Percentiles rank a stretch among this genome's conserved stretches.
Evolutionary conservation across 1,140 invertebrate genomes (phyloP).

Genomic region (Drosophila ironensis): DNA sequence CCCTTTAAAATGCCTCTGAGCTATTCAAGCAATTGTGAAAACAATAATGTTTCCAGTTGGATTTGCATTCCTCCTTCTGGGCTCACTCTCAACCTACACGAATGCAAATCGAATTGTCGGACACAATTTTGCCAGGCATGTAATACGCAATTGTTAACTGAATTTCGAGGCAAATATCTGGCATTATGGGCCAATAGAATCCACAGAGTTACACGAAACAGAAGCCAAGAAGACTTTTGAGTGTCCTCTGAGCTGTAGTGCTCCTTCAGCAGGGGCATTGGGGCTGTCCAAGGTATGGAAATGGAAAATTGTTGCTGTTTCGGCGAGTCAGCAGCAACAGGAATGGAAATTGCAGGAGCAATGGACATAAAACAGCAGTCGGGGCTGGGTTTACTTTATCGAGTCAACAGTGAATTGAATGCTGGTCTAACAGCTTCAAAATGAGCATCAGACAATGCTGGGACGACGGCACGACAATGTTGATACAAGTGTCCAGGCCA

Average conservation of each 20-base stretch:
- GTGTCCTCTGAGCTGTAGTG: slow-evolving; percentile 1
- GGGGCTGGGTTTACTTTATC: slow-evolving; percentile 46
- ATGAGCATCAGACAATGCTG: slow-evolving; percentile 40
- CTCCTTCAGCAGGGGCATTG: too few relatives aligned
- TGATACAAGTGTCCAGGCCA: slow-evolving; percentile 59
- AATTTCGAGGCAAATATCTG: slow-evolving; percentile 31
- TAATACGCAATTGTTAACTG: slow-evolving; percentile 43
- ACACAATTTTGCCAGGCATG: slow-evolving; percentile 24
- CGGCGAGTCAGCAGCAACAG: slow-evolving; percentile 17
- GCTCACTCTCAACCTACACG: not conserved
- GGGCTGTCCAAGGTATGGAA: slow-evolving; percentile 23
- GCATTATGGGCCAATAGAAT: slow-evolving; percentile 26
- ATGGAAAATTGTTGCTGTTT: slow-evolving; percentile 27
- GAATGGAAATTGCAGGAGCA: not conserved
- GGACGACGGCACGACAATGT: slow-evolving; percentile 38
- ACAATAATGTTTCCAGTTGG: slow-evolving; percentile 28
- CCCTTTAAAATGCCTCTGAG: not conserved
- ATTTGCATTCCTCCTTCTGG: slow-evolving; percentile 13
- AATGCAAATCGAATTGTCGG: slow-evolving; percentile 13
- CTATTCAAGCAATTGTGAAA: slow-evolving; percentile 8
- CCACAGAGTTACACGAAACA: slow-evolving; percentile 5
- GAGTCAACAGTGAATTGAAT: slow-evolving; percentile 72
- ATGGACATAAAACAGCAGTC: slow-evolving; percentile 2
- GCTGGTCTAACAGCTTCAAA: slow-evolving; percentile 33
- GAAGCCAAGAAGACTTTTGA: slow-evolving; percentile 25